These are phyloP conservation scores for Microdon myrmicae DNA, from an alignment of 2,888 invertebrate genomes.

Conservation along the genomic window DNA sequence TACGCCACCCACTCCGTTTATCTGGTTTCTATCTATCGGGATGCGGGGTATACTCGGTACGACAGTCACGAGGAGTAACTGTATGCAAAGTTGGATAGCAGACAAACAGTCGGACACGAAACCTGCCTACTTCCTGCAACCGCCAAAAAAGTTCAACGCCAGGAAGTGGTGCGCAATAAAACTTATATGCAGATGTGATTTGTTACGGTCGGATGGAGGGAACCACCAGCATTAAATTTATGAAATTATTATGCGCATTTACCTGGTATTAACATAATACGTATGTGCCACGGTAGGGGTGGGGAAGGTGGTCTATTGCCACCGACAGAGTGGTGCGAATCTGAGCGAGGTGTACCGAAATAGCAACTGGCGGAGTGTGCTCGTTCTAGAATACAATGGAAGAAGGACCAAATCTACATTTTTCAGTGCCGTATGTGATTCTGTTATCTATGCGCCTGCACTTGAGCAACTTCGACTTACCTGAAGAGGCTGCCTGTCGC, in stretches of 20 bases:
- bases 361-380: too few species aligned
- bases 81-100: slow-evolving; percentile 15
- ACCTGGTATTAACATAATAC: slow-evolving; percentile 51
- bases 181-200: slow-evolving; percentile 53
- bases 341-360: slow-evolving; percentile 29
- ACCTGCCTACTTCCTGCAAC: slow-evolving; percentile 26
- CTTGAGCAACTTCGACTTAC: slow-evolving; percentile 34
- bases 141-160: slow-evolving; percentile 25
- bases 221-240: slow-evolving; percentile 53
- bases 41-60: slow-evolving; percentile 18
- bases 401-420: slow-evolving; percentile 43
- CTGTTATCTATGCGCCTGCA: slow-evolving; percentile 50
- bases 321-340: slow-evolving; percentile 11
- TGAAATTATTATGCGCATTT: slow-evolving; percentile 54
- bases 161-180: slow-evolving; percentile 45
- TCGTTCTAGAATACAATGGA: too few species aligned
- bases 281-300: slow-evolving; percentile 36
- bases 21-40: too few species aligned
- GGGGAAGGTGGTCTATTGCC: not conserved
- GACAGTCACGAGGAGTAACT: too few species aligned
- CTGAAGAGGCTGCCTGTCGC: slow-evolving; percentile 24
- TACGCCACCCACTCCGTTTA: slow-evolving; percentile 31
- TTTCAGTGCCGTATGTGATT: slow-evolving; percentile 14
- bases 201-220: slow-evolving; percentile 52
- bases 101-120: slow-evolving; percentile 41